phyloP scores from a whole-genome alignment of 2,113 vertebrate genomes.

The Grantiella picta region DNA sequence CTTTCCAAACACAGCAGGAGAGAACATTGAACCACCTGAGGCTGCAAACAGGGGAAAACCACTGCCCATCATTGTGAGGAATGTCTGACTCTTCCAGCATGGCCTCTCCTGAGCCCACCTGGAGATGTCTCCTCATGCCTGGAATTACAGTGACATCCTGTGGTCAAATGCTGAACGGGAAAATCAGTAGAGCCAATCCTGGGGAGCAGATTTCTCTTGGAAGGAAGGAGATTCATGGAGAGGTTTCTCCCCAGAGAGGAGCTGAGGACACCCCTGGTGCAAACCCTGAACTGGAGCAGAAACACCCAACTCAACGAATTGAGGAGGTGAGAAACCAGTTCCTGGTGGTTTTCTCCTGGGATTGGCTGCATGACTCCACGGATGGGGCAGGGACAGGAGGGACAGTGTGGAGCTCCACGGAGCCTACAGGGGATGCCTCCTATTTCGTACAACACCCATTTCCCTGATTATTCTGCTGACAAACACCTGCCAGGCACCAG shows the following conservation, averaged over 20 bases:
- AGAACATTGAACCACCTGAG: not conserved
- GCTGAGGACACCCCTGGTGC: not conserved
- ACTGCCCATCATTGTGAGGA: accelerated
- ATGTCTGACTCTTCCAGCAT: not conserved
- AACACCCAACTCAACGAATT: not conserved
- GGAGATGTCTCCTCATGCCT: not conserved
- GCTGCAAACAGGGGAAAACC: not conserved
- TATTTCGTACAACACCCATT: not conserved
- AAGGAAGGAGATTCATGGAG: not conserved
- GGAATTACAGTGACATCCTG: conserved; percentile 39
- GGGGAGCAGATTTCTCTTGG: accelerated
- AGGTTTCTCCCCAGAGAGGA: not conserved
- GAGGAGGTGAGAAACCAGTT: not conserved
- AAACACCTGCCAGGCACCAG: not conserved
- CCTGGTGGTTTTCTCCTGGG: not conserved
- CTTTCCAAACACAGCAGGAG: not conserved
- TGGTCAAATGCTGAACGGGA: not conserved
- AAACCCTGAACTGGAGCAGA: not conserved
- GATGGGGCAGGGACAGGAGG: not conserved
- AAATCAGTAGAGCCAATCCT: accelerated
- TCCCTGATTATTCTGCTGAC: accelerated
- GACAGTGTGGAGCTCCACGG: not conserved
- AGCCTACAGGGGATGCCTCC: not conserved
- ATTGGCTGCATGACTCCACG: not conserved
- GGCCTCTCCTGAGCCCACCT: not conserved